These are phyloP conservation scores for Xerus inauris DNA, from an alignment of 2,113 vertebrate genomes.

Conservation along the genomic window DNA sequence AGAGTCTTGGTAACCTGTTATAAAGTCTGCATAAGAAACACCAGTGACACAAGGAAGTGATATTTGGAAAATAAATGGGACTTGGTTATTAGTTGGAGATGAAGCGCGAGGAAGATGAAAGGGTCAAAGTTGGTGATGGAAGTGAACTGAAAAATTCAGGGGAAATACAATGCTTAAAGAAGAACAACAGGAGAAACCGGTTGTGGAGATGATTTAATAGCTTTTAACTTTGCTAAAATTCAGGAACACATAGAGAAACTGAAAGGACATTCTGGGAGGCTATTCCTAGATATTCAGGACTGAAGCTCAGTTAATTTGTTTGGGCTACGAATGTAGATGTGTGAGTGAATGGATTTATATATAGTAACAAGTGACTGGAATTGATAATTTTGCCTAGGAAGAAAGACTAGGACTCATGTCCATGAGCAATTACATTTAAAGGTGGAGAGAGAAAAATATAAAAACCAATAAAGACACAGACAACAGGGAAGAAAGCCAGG, in stretches of 20 bases:
- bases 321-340: neutral
- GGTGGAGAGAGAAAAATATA: neutral
- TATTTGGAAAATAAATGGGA: neutral
- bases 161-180: neutral
- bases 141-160: neutral
- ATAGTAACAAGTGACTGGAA: neutral
- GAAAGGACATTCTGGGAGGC: neutral
- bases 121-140: neutral
- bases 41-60: neutral
- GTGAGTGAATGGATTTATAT: neutral
- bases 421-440: neutral
- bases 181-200: neutral
- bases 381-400: neutral
- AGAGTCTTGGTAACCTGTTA: neutral
- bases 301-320: neutral
- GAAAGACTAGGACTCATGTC: neutral
- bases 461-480: neutral
- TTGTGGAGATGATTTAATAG: neutral
- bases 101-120: neutral
- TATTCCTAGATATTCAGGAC: neutral
- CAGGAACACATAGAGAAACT: neutral
- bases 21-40: neutral
- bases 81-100: neutral
- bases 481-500: neutral
- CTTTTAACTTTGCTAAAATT: neutral